A percentile compares a stretch with the other conserved stretches of the same genome.
Evolutionary conservation across 2,797 vertebrate genomes (phyloP).

Genomic region (Squalus acanthias): DNA sequence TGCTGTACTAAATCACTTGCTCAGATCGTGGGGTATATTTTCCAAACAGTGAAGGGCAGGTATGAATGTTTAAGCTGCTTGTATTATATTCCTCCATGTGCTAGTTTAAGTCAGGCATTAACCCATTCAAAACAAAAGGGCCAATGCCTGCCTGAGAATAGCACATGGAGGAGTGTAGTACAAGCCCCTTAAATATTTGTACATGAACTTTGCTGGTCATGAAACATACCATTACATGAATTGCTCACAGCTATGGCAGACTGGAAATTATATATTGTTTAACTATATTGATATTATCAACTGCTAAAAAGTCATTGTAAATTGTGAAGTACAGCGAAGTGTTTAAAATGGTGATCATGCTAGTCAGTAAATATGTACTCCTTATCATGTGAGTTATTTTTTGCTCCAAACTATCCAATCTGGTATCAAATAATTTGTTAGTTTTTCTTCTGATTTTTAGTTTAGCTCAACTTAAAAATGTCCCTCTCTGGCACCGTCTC

Average conservation of each 20-base stretch:
- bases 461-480: neutral
- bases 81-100: neutral
- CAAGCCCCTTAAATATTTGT: neutral
- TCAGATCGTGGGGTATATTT: neutral
- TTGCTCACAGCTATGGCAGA: neutral
- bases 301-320: neutral
- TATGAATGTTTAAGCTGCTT: neutral
- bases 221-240: neutral
- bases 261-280: neutral
- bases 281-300: neutral
- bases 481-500: neutral
- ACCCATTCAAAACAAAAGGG: neutral
- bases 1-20: neutral
- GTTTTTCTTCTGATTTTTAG: neutral
- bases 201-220: neutral
- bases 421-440: neutral
- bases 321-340: neutral
- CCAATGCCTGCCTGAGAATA: neutral
- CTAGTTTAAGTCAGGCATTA: neutral
- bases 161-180: neutral
- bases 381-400: neutral
- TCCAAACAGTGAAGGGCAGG: neutral
- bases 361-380: neutral
- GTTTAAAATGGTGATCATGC: neutral
- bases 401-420: neutral